Evolutionary conservation across 2,797 vertebrate species (phyloP).

Genomic region (Anguilla marmorata): DNA sequence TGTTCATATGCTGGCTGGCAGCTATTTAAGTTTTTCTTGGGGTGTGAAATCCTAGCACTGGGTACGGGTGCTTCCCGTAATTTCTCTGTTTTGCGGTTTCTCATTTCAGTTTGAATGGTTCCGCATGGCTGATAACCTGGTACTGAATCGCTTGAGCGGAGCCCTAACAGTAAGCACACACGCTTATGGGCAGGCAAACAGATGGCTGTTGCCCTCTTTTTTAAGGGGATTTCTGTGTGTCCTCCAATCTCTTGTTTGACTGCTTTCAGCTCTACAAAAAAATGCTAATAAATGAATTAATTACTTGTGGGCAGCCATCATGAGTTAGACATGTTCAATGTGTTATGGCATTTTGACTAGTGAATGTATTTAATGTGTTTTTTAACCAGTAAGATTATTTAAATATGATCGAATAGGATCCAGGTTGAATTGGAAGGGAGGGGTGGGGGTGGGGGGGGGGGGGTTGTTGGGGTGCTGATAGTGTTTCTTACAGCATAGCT

Average conservation of each 20-base stretch:
- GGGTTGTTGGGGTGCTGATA: background rate
- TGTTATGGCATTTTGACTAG: background rate
- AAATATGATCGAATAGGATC: background rate
- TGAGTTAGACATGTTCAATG: background rate
- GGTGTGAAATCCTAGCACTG: background rate
- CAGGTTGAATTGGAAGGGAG: background rate
- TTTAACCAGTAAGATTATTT: background rate
- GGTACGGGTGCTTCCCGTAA: constrained; percentile 12
- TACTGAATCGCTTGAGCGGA: background rate
- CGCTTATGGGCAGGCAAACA: background rate
- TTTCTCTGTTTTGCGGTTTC: background rate
- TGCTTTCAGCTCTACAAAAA: constrained; percentile 13
- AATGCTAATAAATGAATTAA: background rate
- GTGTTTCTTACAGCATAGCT: background rate
- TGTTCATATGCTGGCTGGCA: background rate
- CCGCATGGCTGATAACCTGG: background rate
- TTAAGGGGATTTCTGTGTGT: background rate
- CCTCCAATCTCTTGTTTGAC: background rate
- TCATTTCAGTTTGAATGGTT: background rate
- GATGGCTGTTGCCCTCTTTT: background rate
- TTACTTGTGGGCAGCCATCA: background rate
- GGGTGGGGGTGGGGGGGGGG: too few relatives aligned
- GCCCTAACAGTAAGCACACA: background rate
- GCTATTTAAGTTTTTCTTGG: background rate
- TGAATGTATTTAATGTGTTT: background rate